Evolutionary conservation across 2,113 vertebrate genomes (phyloP).

Genomic region (Lutjanus erythropterus): DNA sequence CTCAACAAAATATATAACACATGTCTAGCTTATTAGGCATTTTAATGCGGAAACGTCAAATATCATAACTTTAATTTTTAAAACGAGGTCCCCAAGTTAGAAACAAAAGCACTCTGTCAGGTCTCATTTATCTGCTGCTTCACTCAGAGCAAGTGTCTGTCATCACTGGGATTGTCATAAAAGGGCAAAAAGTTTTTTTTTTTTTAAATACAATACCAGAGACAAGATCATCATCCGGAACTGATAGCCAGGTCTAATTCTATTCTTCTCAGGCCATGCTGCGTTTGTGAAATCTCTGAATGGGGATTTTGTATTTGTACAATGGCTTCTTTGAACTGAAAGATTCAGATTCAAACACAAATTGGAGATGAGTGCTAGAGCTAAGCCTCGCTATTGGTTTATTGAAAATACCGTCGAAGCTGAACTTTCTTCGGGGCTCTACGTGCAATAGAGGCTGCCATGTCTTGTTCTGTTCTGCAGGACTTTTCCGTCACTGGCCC

Average conservation of each 20-base stretch:
- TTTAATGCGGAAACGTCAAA: too few relatives aligned
- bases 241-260: constrained; percentile 15
- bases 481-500: constrained; percentile 54
- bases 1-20: too few relatives aligned
- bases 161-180: constrained; percentile 1
- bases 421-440: constrained; percentile 36
- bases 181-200: not conserved
- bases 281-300: constrained; percentile 21
- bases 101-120: constrained; percentile 4
- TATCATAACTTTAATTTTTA: too few relatives aligned
- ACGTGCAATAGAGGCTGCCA: constrained; percentile 46
- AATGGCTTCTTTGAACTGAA: constrained; percentile 17
- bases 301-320: constrained; percentile 19
- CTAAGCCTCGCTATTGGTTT: constrained; percentile 13
- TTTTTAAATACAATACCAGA: constrained; percentile 16
- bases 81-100: constrained; percentile 12
- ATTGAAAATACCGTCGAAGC: constrained; percentile 23
- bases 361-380: constrained; percentile 23
- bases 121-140: constrained; percentile 13
- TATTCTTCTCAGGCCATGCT: constrained; percentile 1
- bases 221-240: constrained; percentile 7
- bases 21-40: too few relatives aligned
- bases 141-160: constrained; percentile 8
- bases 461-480: constrained; percentile 50
- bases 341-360: not conserved